A percentile compares a stretch with the other conserved stretches of the same genome.
phyloP scores from a whole-genome alignment of 2,797 vertebrate species.

The Acanthis flammea region DNA sequence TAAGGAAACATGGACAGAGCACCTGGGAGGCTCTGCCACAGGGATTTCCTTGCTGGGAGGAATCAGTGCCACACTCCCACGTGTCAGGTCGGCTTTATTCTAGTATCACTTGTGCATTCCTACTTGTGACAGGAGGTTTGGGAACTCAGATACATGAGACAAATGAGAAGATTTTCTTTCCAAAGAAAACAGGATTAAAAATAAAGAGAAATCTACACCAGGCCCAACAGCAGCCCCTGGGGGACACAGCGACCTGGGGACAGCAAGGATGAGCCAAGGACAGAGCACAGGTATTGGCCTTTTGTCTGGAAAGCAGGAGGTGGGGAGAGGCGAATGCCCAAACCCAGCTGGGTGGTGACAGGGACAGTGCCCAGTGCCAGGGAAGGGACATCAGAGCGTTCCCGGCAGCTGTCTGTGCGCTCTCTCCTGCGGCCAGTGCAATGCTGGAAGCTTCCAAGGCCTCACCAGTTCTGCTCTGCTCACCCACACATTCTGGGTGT shows the following conservation, averaged over 20 bases:
- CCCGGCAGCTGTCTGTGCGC: accelerated
- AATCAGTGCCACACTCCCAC: background rate
- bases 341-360: background rate
- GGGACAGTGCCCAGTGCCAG: background rate
- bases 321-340: background rate
- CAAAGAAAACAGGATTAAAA: background rate
- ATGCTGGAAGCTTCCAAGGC: background rate
- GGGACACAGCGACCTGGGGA: background rate
- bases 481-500: background rate
- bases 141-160: background rate
- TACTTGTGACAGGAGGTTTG: background rate
- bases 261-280: background rate
- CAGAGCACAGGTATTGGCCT: background rate
- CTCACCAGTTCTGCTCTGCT: background rate
- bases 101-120: background rate
- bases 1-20: background rate
- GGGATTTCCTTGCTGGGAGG: accelerated
- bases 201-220: background rate
- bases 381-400: accelerated
- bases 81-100: conserved; percentile 47
- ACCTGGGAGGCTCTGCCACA: background rate
- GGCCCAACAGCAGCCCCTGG: background rate
- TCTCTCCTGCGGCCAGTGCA: accelerated
- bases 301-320: background rate
- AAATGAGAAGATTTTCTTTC: background rate